phyloP scores from a whole-genome alignment of 1,140 invertebrate species.

The Hyphantria cunea region DNA sequence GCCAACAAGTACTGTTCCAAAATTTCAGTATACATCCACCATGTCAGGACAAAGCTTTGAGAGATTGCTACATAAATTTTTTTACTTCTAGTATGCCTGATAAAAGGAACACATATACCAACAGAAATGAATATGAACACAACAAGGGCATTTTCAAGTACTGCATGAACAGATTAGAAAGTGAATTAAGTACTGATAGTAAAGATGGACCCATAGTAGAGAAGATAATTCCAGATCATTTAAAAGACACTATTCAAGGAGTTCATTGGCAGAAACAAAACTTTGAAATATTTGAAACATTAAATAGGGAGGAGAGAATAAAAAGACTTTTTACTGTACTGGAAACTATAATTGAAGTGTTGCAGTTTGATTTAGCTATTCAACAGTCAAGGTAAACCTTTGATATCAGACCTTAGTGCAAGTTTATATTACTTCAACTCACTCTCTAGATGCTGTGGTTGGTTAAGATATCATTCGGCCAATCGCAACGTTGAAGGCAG shows the following conservation, averaged over 20 bases:
- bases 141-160: slow-evolving; percentile 64
- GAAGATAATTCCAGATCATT: slow-evolving; percentile 53
- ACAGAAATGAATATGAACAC: slow-evolving; percentile 50
- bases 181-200: slow-evolving; percentile 57
- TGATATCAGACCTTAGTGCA: neutral
- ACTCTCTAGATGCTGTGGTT: too few relatives aligned
- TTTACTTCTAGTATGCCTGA: slow-evolving; percentile 54
- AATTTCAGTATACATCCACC: slow-evolving; percentile 65
- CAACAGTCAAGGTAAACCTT: slow-evolving; percentile 55
- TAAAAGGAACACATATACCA: slow-evolving; percentile 55
- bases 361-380: slow-evolving; percentile 70
- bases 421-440: too few relatives aligned
- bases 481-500: too few relatives aligned
- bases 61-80: slow-evolving; percentile 63
- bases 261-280: slow-evolving; percentile 61
- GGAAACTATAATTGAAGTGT: slow-evolving; percentile 58
- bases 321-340: slow-evolving; percentile 64
- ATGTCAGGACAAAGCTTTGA: slow-evolving; percentile 48
- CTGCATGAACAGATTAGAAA: slow-evolving; percentile 61
- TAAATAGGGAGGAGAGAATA: slow-evolving; percentile 62
- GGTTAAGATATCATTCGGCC: too few relatives aligned
- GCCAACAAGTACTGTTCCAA: slow-evolving; percentile 54
- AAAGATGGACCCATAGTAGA: slow-evolving; percentile 57
- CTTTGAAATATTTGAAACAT: slow-evolving; percentile 62
- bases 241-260: slow-evolving; percentile 51